Conservation (phyloP, 2,797 vertebrate species). For the Spheniscus humboldti region DNA sequence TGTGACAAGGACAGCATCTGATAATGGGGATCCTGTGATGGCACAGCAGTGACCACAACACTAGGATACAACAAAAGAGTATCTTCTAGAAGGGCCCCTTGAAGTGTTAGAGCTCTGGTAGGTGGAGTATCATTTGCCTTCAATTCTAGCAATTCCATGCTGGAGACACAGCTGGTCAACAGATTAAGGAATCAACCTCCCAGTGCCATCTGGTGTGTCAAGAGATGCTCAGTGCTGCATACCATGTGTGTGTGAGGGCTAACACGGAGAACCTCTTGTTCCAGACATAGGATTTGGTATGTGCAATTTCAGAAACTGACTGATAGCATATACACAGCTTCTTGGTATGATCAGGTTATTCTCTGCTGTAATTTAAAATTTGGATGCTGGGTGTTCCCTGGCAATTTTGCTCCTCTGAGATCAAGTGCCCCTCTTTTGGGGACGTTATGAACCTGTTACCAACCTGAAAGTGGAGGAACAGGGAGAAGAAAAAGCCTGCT, state of each 20-base stretch:
- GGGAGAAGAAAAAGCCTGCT: not conserved
- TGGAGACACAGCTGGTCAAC: not conserved
- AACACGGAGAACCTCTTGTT: not conserved
- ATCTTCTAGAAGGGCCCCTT: not conserved
- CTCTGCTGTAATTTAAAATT: not conserved
- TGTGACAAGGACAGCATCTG: not conserved
- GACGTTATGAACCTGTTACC: not conserved
- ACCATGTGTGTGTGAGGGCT: not conserved
- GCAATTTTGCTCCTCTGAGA: not conserved
- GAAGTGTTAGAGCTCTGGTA: not conserved
- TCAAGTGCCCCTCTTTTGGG: not conserved
- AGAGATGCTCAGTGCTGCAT: not conserved
- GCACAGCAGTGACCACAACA: not conserved
- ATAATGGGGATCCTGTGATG: not conserved
- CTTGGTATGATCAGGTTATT: not conserved
- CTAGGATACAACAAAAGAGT: not conserved
- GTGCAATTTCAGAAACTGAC: not conserved
- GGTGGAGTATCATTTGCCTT: not conserved
- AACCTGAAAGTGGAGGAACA: not conserved
- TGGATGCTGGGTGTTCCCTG: not conserved
- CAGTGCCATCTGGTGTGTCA: not conserved
- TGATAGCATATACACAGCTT: not conserved
- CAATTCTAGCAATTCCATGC: not conserved
- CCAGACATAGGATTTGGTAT: not conserved
- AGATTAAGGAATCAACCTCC: not conserved